Base-by-base conservation (phyloP, 2,888 invertebrate species). In the Arctia plantaginis region DNA sequence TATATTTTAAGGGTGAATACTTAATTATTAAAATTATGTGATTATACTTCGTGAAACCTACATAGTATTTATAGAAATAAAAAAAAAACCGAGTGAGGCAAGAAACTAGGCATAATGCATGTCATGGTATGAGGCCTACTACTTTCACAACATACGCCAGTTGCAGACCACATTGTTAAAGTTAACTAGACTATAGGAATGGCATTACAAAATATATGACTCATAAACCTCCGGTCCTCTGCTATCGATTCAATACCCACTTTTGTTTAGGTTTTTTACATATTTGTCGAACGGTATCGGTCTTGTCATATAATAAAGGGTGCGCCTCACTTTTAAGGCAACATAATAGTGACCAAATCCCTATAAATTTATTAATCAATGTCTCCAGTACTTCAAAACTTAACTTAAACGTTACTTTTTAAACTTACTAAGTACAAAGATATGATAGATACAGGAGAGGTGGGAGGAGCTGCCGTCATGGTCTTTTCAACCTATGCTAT, bases 171-270 rank as follows among this genome's bases (percentile, higher is more conserved):
- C 55, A 69, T 59, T 69, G 69, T 69, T 59, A 18, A 27, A 55
- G 69, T 39, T 55, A 55, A 69, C 62, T 70, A 70, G 70, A 70
- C 30, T 71, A 64, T 62, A 65, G 71, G 44, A 71, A 35, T 4
- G 35, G n/a, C 1, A 3, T 66, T 66, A 35, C 20, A 66, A 66
- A 41, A 66, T 27, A 59, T 33, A 20, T 47, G 13, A 33, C 33
- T 35, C 51, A 59, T 27, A 59, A 27, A 59, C 27, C 59, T 3
- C 27, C 59, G 13, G 3, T 13, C 27, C 59, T 27, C 13, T 27
- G 6, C 27, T 27, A 13, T 13, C 27, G 13, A 6, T 59, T 59
- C 0, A 13, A 59, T 59, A 15, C 1, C 27, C 15, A 15, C 59
- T 27, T 59, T 47, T 55, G 13, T 27, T 13, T 27, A 15, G 27